Evolutionary conservation across 2,888 invertebrate species (phyloP), one percentile per base, ranked within the genome.

Genomic region (Thalpophila matura): DNA sequence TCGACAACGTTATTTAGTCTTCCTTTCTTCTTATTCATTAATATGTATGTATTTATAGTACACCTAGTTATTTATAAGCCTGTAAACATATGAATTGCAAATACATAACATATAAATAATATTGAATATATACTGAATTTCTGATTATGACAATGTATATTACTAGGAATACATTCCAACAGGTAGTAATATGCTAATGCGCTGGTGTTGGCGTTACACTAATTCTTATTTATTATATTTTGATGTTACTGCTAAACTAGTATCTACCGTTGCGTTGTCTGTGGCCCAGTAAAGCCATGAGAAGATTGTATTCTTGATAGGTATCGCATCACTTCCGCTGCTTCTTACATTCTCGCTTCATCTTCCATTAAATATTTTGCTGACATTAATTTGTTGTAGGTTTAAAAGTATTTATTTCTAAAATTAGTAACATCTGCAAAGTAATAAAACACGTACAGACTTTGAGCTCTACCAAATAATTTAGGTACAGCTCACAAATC

Each of bases 261-360:
- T 83, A 86, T 85, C 83, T 86, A 90, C 90, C 89, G 89, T 91
- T 91, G 89, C 77, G 67, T 83, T 79, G 88, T 89, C 88, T 89
- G 87, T 88, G 88, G 88, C 86, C 88, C 80, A 87, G 85, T 88
- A 88, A 85, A 84, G 81, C 84, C 84, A 86, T 87, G 87, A 87
- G 84, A 84, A 87, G 85, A 88, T 88, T 82, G 83, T 84, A 83
- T 82, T 82, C 80, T 79, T 77, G 85, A 87, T 61, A 66, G 24
- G n/a, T n/a, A n/a, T n/a, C 12, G 14, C 46, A 20, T 31, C 22
- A 62, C 71, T 63, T 69, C 68, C 55, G 70, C 42, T 42, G 27
- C 37, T 49, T 69, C 33, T 56, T 16, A 47, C 10, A 29, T 40
- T 45, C 37, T 54, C 14, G 14, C 9, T 46, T 27, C 20, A 47